phyloP scores from a whole-genome alignment of 2,797 vertebrate species.

The Arrhamphus sclerolepis region DNA sequence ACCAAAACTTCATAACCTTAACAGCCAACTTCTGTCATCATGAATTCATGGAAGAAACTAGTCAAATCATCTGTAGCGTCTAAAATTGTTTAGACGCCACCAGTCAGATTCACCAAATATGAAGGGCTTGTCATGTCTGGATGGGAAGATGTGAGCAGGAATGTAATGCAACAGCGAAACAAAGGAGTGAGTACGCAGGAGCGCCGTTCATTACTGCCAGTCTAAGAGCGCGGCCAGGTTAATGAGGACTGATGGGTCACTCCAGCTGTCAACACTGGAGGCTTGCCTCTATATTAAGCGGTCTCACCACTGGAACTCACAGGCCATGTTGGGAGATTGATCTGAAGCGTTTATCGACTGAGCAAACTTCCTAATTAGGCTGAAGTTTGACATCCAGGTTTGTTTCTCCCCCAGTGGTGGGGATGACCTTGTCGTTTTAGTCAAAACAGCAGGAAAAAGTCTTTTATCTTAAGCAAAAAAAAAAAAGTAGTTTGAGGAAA shows the following conservation, averaged over 20 bases:
- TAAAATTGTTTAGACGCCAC: background rate
- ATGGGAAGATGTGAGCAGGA: constrained; percentile 10
- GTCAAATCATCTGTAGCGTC: too few species aligned
- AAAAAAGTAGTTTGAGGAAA: constrained; percentile 7
- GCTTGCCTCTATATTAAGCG: constrained; percentile 60
- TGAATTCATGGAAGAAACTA: too few species aligned
- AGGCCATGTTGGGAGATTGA: constrained; percentile 43
- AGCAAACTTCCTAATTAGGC: constrained; percentile 42
- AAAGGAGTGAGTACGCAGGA: constrained; percentile 29
- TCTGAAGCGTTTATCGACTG: constrained; percentile 42
- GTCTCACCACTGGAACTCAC: constrained; percentile 36
- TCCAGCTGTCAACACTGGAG: constrained; percentile 36
- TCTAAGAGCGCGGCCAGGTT: constrained; percentile 32
- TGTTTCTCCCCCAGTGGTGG: constrained; percentile 11
- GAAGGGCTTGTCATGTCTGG: constrained; percentile 1
- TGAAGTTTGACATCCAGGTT: constrained; percentile 32
- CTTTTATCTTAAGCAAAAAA: constrained; percentile 14
- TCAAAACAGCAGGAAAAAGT: constrained; percentile 20
- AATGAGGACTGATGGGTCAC: constrained; percentile 67
- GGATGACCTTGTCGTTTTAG: constrained; percentile 19
- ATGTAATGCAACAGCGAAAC: background rate
- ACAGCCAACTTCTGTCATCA: too few species aligned
- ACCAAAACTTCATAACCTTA: too few species aligned
- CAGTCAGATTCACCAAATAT: background rate
- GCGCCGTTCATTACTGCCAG: constrained; percentile 65